Evolutionary conservation across 2,888 invertebrate genomes (phyloP).

Genomic region (Melolontha melolontha): DNA sequence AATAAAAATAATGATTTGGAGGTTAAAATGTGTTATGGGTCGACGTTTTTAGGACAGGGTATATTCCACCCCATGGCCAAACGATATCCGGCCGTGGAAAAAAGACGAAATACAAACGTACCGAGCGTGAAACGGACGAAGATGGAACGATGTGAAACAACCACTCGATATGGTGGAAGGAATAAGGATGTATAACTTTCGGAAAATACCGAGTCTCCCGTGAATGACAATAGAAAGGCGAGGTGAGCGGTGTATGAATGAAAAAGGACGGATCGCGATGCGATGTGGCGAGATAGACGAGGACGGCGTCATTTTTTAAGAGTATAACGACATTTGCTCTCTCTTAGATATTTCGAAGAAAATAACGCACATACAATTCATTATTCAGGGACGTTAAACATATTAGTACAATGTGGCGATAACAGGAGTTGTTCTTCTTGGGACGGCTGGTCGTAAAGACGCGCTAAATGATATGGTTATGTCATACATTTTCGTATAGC

Average conservation of each 20-base stretch:
- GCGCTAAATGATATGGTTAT: too few relatives aligned
- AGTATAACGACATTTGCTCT: constrained; percentile 4
- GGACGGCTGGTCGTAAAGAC: too few relatives aligned
- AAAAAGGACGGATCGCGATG: constrained; percentile 24
- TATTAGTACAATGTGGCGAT: too few relatives aligned
- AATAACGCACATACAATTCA: constrained; percentile 9
- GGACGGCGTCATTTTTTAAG: constrained; percentile 21
- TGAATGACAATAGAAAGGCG: constrained; percentile 35
- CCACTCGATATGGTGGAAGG: constrained; percentile 24
- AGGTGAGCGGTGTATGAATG: constrained; percentile 3
- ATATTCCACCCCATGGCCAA: constrained; percentile 49
- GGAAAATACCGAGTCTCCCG: constrained; percentile 33
- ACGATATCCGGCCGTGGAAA: constrained; percentile 50
- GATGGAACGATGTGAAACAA: constrained; percentile 14
- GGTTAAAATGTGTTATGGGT: not conserved
- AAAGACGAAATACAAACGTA: constrained; percentile 22
- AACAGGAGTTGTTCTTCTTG: too few relatives aligned
- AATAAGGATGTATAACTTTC: constrained; percentile 37
- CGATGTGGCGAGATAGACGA: constrained; percentile 5
- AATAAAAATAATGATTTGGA: not conserved
- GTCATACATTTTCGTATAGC: too few relatives aligned
- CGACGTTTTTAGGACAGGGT: constrained; percentile 46
- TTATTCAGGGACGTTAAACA: too few relatives aligned
- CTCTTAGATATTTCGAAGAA: constrained; percentile 23
- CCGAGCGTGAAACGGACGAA: constrained; percentile 1